Conservation (phyloP, 2,888 invertebrate genomes). For the Hedya salicella region DNA sequence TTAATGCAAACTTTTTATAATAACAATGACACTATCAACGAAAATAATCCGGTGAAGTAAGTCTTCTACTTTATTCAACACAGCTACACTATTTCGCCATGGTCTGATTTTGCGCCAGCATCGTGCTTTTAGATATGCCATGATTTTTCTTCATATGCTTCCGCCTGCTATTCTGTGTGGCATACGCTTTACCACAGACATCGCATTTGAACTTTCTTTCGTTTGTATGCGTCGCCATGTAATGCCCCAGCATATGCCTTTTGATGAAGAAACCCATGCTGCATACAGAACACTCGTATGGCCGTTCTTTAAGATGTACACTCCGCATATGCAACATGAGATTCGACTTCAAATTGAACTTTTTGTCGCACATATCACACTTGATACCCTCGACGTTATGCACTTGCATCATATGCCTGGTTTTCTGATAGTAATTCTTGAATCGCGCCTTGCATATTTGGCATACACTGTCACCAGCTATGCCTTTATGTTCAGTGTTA, state of each 20-base stretch:
- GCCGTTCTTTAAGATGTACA: conserved; percentile 75
- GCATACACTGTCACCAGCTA: conserved; percentile 77
- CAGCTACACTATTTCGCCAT: conserved; percentile 45
- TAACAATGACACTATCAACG: too few relatives aligned
- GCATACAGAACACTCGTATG: conserved; percentile 76
- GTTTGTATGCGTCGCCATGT: conserved; percentile 78
- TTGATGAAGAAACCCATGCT: conserved; percentile 79
- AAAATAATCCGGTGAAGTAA: too few relatives aligned
- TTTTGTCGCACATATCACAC: conserved; percentile 74
- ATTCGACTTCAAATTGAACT: conserved; percentile 77
- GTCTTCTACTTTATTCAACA: too few relatives aligned
- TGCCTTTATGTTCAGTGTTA: conserved; percentile 75
- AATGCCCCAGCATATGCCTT: conserved; percentile 79
- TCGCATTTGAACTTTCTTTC: conserved; percentile 85
- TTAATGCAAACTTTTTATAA: too few relatives aligned
- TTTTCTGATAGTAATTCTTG: conserved; percentile 79
- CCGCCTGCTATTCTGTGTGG: conserved; percentile 73
- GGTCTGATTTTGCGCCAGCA: conserved; percentile 47
- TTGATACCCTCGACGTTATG: conserved; percentile 76
- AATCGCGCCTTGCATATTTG: conserved; percentile 78
- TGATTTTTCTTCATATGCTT: conserved; percentile 80
- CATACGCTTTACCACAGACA: conserved; percentile 84
- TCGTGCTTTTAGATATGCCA: conserved; percentile 58
- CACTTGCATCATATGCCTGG: conserved; percentile 76
- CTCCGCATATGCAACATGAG: conserved; percentile 74